These are phyloP conservation scores for Euura saliciscinereae DNA, from an alignment of 1,140 invertebrate genomes.

Conservation along the genomic window DNA sequence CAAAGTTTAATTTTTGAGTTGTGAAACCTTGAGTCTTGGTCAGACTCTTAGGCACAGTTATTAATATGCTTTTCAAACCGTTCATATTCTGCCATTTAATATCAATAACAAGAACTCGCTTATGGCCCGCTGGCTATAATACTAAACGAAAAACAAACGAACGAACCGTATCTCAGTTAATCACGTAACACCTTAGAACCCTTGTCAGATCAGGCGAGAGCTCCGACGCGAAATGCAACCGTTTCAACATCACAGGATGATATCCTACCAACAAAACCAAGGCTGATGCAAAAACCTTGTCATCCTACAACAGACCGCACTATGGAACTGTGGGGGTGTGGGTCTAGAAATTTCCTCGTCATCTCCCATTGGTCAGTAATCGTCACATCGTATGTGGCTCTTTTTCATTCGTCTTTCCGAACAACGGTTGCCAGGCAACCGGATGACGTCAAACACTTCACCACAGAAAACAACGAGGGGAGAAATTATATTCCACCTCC, in stretches of 20 bases:
- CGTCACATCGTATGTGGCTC: background rate
- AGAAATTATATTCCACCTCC: no score
- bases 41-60: slow-evolving; percentile 51
- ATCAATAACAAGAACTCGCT: background rate
- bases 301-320: background rate
- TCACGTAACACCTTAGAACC: background rate
- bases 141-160: no score
- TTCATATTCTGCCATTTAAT: slow-evolving; percentile 49
- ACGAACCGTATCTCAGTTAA: no score
- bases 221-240: background rate
- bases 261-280: background rate
- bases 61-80: slow-evolving; percentile 49
- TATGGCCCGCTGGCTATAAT: no score
- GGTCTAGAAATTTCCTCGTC: no score
- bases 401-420: background rate
- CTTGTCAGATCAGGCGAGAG: background rate
- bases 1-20: slow-evolving; percentile 41
- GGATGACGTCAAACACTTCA: background rate
- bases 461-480: no score
- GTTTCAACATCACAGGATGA: background rate
- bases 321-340: background rate
- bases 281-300: background rate
- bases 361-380: no score
- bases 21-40: slow-evolving; percentile 29
- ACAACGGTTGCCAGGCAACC: background rate